A percentile compares a stretch with the other conserved stretches of the same genome.
phyloP scores from a whole-genome alignment of 30 jellyfish, hydroid and myxozoan genomes.

The Aurelia sp. region DNA sequence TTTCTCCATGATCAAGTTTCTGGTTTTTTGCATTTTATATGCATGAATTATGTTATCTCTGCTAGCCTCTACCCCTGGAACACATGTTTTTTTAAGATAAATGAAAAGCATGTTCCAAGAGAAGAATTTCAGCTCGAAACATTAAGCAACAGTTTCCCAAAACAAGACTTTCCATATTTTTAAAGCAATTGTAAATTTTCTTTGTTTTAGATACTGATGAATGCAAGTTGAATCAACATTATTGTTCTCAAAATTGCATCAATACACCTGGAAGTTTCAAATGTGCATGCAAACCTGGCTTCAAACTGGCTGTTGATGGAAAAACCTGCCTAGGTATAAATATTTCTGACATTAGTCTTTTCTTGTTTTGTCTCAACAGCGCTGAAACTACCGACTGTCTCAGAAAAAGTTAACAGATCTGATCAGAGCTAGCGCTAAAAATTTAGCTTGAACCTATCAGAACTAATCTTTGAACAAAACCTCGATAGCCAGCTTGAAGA shows the following conservation, averaged over 20 bases:
- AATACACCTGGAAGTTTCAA: constrained; percentile 70
- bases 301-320: constrained; percentile 75
- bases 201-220: constrained; percentile 74
- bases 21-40: too few species aligned
- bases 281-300: constrained; percentile 82
- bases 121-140: neutral
- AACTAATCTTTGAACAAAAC: too few species aligned
- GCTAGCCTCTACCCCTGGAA: too few species aligned
- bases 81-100: neutral
- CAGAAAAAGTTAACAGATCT: neutral
- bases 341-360: neutral
- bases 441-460: too few species aligned
- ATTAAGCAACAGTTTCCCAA: neutral
- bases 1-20: too few species aligned
- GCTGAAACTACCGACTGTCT: neutral
- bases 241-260: constrained; percentile 71
- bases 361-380: neutral
- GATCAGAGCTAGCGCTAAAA: too few species aligned
- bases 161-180: too few species aligned
- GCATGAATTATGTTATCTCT: too few species aligned
- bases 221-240: constrained; percentile 44
- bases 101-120: neutral
- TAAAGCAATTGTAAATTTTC: too few species aligned
- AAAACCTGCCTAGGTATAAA: constrained; percentile 78
- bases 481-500: too few species aligned